Percentiles rank a stretch among this genome's conserved stretches.
Conservation (phyloP, 1,140 invertebrate species). For the Danaus melanippus region DNA sequence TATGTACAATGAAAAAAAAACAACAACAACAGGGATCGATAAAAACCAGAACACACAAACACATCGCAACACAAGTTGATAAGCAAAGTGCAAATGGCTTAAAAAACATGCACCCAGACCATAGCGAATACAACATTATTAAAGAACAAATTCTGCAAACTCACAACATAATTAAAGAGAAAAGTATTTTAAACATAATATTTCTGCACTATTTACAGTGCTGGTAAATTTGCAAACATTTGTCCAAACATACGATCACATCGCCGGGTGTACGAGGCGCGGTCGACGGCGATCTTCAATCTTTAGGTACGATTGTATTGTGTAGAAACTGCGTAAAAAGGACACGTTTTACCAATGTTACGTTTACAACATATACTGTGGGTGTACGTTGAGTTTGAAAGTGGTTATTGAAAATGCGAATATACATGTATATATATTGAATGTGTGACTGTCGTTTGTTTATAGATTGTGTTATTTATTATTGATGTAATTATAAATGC, state of each 20-base stretch:
- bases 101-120: conserved; percentile 4
- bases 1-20: not conserved
- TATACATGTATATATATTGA: not conserved
- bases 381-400: not conserved
- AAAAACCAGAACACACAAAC: conserved; percentile 58
- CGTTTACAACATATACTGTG: conserved; percentile 1
- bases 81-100: conserved; percentile 40
- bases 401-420: not conserved
- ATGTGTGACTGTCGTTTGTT: not conserved
- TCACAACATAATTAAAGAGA: not conserved
- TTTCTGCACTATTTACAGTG: conserved; percentile 50
- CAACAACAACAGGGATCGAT: conserved; percentile 6
- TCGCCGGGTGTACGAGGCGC: conserved; percentile 51
- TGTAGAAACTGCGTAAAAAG: conserved; percentile 64
- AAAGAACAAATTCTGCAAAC: conserved; percentile 11
- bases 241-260: conserved; percentile 53
- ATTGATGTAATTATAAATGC: not conserved
- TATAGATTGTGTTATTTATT: not conserved
- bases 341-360: conserved; percentile 18
- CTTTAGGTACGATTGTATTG: conserved; percentile 68
- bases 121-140: conserved; percentile 14
- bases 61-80: conserved; percentile 57
- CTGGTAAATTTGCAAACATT: conserved; percentile 37
- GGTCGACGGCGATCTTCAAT: conserved; percentile 53
- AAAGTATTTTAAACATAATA: conserved; percentile 2